A percentile compares a stretch with the other conserved stretches of the same genome.
phyloP scores from a whole-genome alignment of 2,888 invertebrate species.

The Tetanocera ferruginea region DNA sequence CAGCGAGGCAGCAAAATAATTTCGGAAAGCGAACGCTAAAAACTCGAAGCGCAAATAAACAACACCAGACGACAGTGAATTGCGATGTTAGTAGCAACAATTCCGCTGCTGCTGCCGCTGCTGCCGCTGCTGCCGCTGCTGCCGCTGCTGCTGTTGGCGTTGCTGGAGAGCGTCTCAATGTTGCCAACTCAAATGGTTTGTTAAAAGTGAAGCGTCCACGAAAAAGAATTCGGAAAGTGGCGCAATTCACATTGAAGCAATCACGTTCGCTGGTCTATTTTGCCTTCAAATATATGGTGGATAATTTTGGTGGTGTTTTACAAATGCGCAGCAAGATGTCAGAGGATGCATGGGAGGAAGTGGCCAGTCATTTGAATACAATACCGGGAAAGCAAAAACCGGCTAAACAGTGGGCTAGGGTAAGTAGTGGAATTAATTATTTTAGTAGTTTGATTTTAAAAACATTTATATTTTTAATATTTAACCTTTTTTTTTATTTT shows the following conservation, averaged over 20 bases:
- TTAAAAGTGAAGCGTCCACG: too few species aligned
- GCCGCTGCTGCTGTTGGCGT: too few species aligned
- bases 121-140: too few species aligned
- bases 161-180: too few species aligned
- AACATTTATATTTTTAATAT: background rate
- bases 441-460: background rate
- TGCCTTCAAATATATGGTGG: slow-evolving; percentile 1
- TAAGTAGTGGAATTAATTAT: background rate
- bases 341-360: background rate
- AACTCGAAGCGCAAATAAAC: too few species aligned
- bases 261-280: slow-evolving; percentile 5
- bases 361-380: background rate
- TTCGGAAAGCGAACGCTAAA: too few species aligned
- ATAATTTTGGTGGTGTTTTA: background rate
- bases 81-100: too few species aligned
- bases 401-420: slow-evolving; percentile 8
- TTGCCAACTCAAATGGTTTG: too few species aligned
- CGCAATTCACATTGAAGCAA: slow-evolving; percentile 6
- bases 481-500: too few species aligned
- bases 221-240: background rate
- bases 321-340: background rate
- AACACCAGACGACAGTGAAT: too few species aligned
- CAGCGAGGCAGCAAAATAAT: too few species aligned
- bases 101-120: too few species aligned
- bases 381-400: slow-evolving; percentile 2